These are phyloP conservation scores for Cynaeus angustus DNA, from an alignment of 2,888 invertebrate genomes.

Conservation along the genomic window DNA sequence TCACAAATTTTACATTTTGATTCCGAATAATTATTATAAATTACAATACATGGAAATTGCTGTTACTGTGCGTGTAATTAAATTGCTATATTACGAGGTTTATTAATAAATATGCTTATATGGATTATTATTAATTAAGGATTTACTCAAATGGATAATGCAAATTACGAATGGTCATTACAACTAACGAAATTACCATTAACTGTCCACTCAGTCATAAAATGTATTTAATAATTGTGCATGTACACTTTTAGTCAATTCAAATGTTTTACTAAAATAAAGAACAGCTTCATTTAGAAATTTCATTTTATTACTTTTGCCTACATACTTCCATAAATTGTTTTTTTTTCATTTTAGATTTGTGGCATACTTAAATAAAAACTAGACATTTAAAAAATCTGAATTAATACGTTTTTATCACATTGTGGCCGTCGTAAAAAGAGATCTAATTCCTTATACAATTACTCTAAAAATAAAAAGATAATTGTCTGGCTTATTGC, in stretches of 20 bases:
- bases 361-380: no score
- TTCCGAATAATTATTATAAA: conserved; percentile 9
- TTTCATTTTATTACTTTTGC: neutral
- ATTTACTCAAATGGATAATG: conserved; percentile 7
- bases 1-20: conserved; percentile 15
- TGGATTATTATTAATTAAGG: conserved; percentile 16
- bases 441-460: neutral
- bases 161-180: conserved; percentile 14
- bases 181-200: conserved; percentile 3
- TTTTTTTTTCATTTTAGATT: no score
- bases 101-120: conserved; percentile 19
- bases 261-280: neutral
- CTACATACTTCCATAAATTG: neutral
- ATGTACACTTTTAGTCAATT: neutral
- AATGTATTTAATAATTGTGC: conserved; percentile 1
- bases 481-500: neutral
- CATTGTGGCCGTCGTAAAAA: neutral
- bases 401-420: neutral
- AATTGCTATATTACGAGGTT: conserved; percentile 3
- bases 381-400: neutral
- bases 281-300: neutral
- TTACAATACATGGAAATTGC: conserved; percentile 1
- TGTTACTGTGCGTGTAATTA: conserved; percentile 11
- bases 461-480: neutral
- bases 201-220: conserved; percentile 3